Evolutionary conservation across 2,113 vertebrate genomes (phyloP).

Genomic region (rabbit (Oryctolagus cuniculus)): mOryCun1.1 NC_091452.1:15935501-15936000

Average conservation of each 20-base stretch:
- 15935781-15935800: neutral
- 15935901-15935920: neutral
- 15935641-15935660: neutral
- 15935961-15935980: no score
- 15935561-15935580: no score
- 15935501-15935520: no score
- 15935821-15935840: neutral
- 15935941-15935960: no score
- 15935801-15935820: no score
- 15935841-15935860: neutral
- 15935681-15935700: neutral
- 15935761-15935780: neutral
- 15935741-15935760: neutral
- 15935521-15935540: neutral
- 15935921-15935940: neutral
- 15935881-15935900: neutral
- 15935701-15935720: neutral
- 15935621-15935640: neutral
- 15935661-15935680: neutral
- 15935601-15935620: neutral
- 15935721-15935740: neutral
- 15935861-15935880: neutral
- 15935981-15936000: no score
- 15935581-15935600: neutral
- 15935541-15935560: neutral